These are phyloP conservation scores for Eumaeus atala DNA, from an alignment of 1,140 invertebrate genomes.

Conservation along the genomic window DNA sequence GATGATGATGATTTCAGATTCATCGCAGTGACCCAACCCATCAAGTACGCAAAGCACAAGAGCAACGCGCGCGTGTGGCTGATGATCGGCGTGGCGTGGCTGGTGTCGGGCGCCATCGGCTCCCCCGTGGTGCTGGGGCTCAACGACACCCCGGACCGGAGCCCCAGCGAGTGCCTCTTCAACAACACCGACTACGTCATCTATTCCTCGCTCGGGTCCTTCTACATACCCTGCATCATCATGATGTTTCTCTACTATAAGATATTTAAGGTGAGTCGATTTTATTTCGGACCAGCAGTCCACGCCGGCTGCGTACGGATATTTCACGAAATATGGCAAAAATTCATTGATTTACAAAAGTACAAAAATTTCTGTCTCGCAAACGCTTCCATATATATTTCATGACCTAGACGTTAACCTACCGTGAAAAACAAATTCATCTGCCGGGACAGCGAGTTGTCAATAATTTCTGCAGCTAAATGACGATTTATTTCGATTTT, in stretches of 20 bases:
- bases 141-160: conserved; percentile 89
- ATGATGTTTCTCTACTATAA: conserved; percentile 62
- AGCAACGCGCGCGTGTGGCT: conserved; percentile 95
- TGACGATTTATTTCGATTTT: too few species aligned
- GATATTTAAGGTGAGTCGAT: conserved; percentile 51
- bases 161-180: conserved; percentile 90
- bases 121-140: conserved; percentile 97
- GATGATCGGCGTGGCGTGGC: conserved; percentile 96
- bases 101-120: conserved; percentile 95
- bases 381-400: too few species aligned
- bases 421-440: too few species aligned
- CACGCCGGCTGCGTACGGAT: too few species aligned
- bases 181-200: conserved; percentile 99
- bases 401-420: too few species aligned
- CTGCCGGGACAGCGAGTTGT: too few species aligned
- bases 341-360: too few species aligned
- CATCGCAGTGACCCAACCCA: conserved; percentile 99
- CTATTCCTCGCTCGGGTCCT: conserved; percentile 96
- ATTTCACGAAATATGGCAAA: too few species aligned
- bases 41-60: conserved; percentile 99
- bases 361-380: too few species aligned
- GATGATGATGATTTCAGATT: conserved; percentile 83
- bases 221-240: conserved; percentile 96
- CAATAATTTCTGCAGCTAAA: too few species aligned
- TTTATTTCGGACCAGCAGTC: background rate